These are phyloP conservation scores for Diplodus sargus DNA, from an alignment of 2,797 vertebrate genomes.

Conservation along the genomic window DNA sequence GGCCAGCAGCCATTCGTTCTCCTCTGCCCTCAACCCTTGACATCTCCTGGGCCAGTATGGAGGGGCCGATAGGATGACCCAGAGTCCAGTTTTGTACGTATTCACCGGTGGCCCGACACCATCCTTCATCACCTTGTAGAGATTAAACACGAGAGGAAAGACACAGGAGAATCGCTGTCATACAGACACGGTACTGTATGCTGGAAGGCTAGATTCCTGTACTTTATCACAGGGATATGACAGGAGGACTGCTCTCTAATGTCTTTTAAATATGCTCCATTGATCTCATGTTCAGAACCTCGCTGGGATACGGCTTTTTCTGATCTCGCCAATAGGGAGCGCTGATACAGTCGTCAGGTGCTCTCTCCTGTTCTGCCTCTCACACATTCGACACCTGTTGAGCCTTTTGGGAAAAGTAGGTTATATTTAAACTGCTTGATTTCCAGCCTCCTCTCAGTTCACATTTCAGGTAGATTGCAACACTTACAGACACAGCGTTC, in stretches of 20 bases:
- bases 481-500: conserved; percentile 56
- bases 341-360: conserved; percentile 66
- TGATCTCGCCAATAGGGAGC: conserved; percentile 70
- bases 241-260: conserved; percentile 77
- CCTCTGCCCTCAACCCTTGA: conserved; percentile 71
- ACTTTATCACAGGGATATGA: conserved; percentile 76
- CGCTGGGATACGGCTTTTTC: conserved; percentile 49
- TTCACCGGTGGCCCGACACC: conserved; percentile 40
- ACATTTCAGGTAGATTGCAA: conserved; percentile 78
- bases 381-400: conserved; percentile 77
- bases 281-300: conserved; percentile 76
- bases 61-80: conserved; percentile 46
- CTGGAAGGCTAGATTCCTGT: conserved; percentile 70
- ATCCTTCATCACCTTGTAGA: conserved; percentile 60
- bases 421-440: conserved; percentile 72
- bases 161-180: conserved; percentile 67
- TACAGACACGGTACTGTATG: conserved; percentile 60
- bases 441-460: conserved; percentile 50
- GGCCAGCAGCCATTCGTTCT: conserved; percentile 70
- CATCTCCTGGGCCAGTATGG: conserved; percentile 55
- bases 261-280: conserved; percentile 81
- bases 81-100: conserved; percentile 19
- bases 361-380: conserved; percentile 60
- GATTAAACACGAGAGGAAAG: conserved; percentile 60
- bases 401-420: conserved; percentile 67